These are phyloP conservation scores for Sialis fuliginosa DNA, from an alignment of 2,888 invertebrate species.

Conservation along the genomic window DNA sequence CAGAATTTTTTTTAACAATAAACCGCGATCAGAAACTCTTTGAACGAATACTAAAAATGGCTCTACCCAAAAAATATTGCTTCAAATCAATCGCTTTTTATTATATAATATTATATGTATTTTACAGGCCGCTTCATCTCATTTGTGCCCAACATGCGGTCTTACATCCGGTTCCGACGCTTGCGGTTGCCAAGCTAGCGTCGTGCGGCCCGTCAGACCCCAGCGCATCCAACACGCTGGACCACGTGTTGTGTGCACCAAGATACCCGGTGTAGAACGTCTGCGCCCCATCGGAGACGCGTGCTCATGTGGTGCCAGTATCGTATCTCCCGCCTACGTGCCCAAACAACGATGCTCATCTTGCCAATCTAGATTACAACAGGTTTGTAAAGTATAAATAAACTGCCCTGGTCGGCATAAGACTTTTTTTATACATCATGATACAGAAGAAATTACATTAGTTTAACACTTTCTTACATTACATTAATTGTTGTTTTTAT, in stretches of 20 bases:
- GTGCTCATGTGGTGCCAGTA: slow-evolving; percentile 17
- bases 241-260: slow-evolving; percentile 13
- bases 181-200: slow-evolving; percentile 15
- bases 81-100: neutral
- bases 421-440: no score
- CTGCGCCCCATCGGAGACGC: slow-evolving; percentile 17
- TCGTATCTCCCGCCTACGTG: slow-evolving; percentile 21
- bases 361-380: slow-evolving; percentile 6
- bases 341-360: slow-evolving; percentile 18
- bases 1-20: no score
- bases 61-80: neutral
- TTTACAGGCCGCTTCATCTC: slow-evolving; percentile 1
- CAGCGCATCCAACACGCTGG: slow-evolving; percentile 9
- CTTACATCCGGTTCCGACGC: slow-evolving; percentile 16
- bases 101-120: neutral
- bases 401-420: no score
- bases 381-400: neutral
- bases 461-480: no score
- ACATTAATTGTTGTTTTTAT: no score
- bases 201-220: slow-evolving; percentile 19
- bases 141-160: slow-evolving; percentile 12
- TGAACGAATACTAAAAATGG: no score
- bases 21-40: no score
- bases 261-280: slow-evolving; percentile 8
- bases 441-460: no score